phyloP scores from a whole-genome alignment of 2,113 vertebrate genomes.

The Martes martes region DNA sequence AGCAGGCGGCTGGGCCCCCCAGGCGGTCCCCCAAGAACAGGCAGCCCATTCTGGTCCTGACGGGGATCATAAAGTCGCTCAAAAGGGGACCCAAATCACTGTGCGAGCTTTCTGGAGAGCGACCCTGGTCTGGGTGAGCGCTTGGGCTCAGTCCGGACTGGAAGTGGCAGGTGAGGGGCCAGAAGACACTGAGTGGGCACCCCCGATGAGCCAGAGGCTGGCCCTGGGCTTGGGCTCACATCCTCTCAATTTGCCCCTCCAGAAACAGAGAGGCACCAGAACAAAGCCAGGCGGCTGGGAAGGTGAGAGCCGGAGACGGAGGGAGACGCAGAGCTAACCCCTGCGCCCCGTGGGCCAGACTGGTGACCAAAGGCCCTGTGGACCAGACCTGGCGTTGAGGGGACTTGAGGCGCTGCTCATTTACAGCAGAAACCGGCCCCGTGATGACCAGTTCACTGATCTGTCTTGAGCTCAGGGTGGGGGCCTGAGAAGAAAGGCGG shows the following conservation, averaged over 20 bases:
- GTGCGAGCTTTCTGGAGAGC: background rate
- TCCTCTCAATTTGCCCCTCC: too few relatives aligned
- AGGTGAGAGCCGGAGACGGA: background rate
- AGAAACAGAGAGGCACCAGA: background rate
- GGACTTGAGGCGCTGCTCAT: background rate
- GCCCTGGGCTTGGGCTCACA: background rate
- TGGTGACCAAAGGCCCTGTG: background rate
- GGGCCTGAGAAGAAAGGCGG: accelerated
- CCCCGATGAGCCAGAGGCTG: too few relatives aligned
- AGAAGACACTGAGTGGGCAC: background rate
- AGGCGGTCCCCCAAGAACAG: too few relatives aligned
- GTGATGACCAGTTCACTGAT: accelerated
- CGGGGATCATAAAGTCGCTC: background rate
- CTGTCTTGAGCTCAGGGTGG: background rate
- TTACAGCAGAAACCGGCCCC: accelerated
- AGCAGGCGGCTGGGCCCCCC: background rate
- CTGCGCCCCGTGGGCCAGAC: background rate
- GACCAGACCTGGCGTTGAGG: accelerated
- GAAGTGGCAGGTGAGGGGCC: background rate
- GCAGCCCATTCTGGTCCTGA: background rate
- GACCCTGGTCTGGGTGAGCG: background rate
- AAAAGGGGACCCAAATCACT: background rate
- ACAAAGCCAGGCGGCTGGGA: background rate
- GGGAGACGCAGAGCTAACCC: too few relatives aligned
- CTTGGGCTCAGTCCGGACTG: background rate